Base-by-base conservation (phyloP, 2,888 invertebrate species). In the Synanthedon myopaeformis region DNA sequence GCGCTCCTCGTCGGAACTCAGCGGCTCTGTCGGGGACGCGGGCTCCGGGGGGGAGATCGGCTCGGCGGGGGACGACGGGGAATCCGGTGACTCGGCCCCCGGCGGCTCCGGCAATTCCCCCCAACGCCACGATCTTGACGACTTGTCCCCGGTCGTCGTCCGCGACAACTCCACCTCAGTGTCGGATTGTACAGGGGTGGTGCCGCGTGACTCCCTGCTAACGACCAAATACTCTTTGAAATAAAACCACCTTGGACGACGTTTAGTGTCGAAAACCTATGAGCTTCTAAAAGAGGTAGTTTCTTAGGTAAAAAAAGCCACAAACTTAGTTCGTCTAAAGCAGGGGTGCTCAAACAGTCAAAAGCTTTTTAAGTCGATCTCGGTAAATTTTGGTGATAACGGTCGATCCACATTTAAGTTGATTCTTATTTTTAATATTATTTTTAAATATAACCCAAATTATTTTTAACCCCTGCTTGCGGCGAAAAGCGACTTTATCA, bases 151-250 rank as follows among this genome's bases (percentile, higher is more conserved):
- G 19, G 61, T 70, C n/a, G 62, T 64, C 11, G 76, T 71, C 54
- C 74, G 86, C 57, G 90, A 91, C 68, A 92, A 85, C 79, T 98
- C 98, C 70, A 96, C 93, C 75, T 98, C 98, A 0, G 97, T 96
- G 79, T 98, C 98, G 49, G 97, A 97, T 76, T 96, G 96, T 57
- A 95, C 92, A 6, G 97, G 96, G 12, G 96, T 94, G 59, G 92
- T 92, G 45, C 94, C 92, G 56, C 96, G 90, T 42, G 93, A 93
- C 57, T 89, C 76, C 63, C 82, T 79, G 64, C 5, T 45, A 19
- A 17, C 10, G 35, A 35, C 35, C 8, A 35, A 35, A 35, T 35
- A 35, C 35, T 35, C 6, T 35, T 35, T 45, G n/a, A n/a, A 45
- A 10, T 2, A 45, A 8, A 45, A 45, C 48, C 48, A 14, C n/a